These are phyloP conservation scores for Listronotus oregonensis DNA, from an alignment of 1,140 invertebrate species.

Conservation along the genomic window DNA sequence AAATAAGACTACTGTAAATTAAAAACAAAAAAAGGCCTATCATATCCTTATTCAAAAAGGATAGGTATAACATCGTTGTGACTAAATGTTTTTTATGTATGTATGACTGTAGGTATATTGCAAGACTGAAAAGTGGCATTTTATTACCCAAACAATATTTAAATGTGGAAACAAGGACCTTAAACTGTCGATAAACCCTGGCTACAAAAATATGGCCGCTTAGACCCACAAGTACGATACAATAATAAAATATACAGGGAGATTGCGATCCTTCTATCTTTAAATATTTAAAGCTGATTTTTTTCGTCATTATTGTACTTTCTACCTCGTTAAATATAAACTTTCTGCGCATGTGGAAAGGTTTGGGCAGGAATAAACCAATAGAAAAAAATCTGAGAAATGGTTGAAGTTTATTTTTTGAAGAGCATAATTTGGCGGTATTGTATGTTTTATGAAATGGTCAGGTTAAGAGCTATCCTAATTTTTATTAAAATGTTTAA, in stretches of 20 bases:
- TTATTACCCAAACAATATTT: too few relatives aligned
- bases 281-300: background rate
- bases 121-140: too few relatives aligned
- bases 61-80: too few relatives aligned
- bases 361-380: background rate
- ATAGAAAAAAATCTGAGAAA: background rate
- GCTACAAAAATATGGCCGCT: slow-evolving; percentile 14
- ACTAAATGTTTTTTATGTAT: too few relatives aligned
- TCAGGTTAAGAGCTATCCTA: too few relatives aligned
- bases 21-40: too few relatives aligned
- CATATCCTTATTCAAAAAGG: too few relatives aligned
- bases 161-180: background rate
- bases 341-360: slow-evolving; percentile 8
- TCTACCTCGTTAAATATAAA: slow-evolving; percentile 11
- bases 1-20: too few relatives aligned
- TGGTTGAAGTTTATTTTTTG: background rate
- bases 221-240: background rate
- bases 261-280: background rate
- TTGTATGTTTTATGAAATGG: too few relatives aligned
- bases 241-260: slow-evolving; percentile 7
- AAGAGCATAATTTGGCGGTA: background rate
- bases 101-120: too few relatives aligned
- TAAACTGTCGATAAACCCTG: background rate
- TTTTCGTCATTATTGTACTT: slow-evolving; percentile 7
- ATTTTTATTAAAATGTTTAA: too few relatives aligned